Conservation (phyloP, 2,888 invertebrate genomes). For the Xylota segnis region DNA sequence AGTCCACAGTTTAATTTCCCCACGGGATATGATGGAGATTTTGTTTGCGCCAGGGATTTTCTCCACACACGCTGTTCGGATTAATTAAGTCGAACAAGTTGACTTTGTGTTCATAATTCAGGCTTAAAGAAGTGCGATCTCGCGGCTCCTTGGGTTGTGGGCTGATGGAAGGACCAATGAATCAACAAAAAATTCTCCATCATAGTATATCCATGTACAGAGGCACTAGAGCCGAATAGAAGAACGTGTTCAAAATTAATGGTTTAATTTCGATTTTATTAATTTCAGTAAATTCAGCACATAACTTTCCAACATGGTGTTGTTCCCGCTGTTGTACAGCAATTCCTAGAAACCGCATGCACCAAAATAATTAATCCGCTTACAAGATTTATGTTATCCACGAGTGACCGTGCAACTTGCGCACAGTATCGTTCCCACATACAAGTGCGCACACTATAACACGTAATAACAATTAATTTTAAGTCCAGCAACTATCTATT, state of each 20-base stretch:
- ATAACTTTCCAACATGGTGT: constrained; percentile 47
- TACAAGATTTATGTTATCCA: constrained; percentile 58
- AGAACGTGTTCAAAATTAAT: constrained; percentile 7
- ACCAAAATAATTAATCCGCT: constrained; percentile 68
- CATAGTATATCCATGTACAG: not conserved
- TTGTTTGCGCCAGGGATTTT: constrained; percentile 52
- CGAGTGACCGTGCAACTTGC: constrained; percentile 38
- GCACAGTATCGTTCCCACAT: constrained; percentile 47
- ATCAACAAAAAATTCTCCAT: not conserved
- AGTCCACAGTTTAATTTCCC: constrained; percentile 50
- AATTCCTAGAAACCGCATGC: constrained; percentile 58
- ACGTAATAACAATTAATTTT: constrained; percentile 70
- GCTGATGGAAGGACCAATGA: not conserved
- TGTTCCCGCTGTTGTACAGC: constrained; percentile 64
- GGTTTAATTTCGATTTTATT: not conserved
- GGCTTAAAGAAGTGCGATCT: not conserved
- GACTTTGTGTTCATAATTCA: constrained; percentile 27
- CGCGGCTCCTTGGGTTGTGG: no score
- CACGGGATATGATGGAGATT: constrained; percentile 63
- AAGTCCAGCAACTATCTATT: constrained; percentile 45
- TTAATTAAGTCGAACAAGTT: constrained; percentile 62
- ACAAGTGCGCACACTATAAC: constrained; percentile 31
- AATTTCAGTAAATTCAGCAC: constrained; percentile 9
- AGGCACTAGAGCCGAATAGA: not conserved
- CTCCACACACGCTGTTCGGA: constrained; percentile 57